Evolutionary conservation across 2,888 invertebrate species (phyloP).

Genomic region (Aporophyla lueneburgensis): DNA sequence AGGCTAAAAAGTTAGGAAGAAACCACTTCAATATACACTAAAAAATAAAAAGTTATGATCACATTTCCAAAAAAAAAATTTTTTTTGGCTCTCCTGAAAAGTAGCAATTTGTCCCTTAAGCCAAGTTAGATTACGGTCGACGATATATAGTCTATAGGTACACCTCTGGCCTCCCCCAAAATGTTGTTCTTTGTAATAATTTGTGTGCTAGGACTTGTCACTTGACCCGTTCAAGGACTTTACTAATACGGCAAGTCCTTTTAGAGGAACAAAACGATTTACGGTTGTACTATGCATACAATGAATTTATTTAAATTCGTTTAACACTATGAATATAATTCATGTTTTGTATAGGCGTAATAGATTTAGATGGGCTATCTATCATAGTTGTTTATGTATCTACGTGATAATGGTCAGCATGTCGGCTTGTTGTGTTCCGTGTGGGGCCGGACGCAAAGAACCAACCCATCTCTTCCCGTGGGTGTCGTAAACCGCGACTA

Average conservation of each 20-base stretch:
- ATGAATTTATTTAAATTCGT: slow-evolving; percentile 39
- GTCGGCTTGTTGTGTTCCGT: background rate
- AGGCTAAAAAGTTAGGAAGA: too few species aligned
- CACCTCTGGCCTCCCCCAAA: too few species aligned
- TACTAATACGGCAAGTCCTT: slow-evolving; percentile 15
- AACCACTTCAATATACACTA: too few species aligned
- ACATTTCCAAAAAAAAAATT: too few species aligned
- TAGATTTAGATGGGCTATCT: slow-evolving; percentile 6
- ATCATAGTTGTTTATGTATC: slow-evolving; percentile 37
- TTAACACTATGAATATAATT: background rate
- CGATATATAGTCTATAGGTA: too few species aligned
- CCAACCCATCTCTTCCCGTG: too few species aligned
- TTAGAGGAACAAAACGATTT: background rate
- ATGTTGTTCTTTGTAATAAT: background rate
- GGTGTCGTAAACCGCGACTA: too few species aligned
- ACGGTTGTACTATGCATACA: slow-evolving; percentile 8
- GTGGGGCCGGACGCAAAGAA: too few species aligned
- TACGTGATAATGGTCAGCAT: background rate
- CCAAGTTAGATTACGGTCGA: too few species aligned
- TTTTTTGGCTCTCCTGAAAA: too few species aligned
- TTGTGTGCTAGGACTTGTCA: background rate
- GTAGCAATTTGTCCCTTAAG: too few species aligned
- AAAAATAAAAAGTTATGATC: too few species aligned
- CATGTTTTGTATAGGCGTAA: background rate
- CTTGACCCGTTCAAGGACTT: slow-evolving; percentile 28